These are phyloP conservation scores for Jordanella pulchra DNA, from an alignment of 2,797 vertebrate species.

Conservation along the genomic window DNA sequence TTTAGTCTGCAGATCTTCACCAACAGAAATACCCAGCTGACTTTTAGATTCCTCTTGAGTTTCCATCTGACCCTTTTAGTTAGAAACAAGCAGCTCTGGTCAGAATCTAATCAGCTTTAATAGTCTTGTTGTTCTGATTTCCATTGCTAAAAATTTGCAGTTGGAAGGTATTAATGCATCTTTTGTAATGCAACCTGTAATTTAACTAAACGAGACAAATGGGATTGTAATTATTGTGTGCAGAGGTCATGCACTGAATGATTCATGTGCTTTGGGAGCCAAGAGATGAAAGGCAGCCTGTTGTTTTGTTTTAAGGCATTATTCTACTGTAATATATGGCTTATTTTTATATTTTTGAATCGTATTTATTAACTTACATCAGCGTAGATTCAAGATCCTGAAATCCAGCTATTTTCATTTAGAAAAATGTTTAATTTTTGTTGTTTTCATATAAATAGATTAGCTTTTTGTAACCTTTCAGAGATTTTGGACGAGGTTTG, in stretches of 20 bases:
- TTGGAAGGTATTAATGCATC: neutral
- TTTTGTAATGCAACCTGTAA: constrained; percentile 7
- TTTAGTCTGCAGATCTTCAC: no score
- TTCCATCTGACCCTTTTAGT: neutral
- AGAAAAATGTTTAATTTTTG: no score
- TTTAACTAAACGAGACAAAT: constrained; percentile 17
- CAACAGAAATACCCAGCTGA: no score
- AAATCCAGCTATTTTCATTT: no score
- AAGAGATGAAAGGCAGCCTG: neutral
- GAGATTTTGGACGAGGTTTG: no score
- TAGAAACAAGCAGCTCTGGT: neutral
- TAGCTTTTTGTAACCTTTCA: no score
- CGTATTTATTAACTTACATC: neutral
- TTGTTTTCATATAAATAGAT: no score
- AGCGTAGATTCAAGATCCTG: neutral
- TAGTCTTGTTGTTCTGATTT: neutral
- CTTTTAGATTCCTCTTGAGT: no score
- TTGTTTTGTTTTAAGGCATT: neutral
- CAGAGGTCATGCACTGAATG: neutral
- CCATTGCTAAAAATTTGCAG: constrained; percentile 6
- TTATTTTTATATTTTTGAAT: neutral
- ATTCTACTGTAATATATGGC: neutral
- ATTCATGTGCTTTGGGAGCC: neutral
- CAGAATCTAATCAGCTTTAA: neutral
- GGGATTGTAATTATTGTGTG: constrained; percentile 11